Evolutionary conservation across 2,113 vertebrate species (phyloP), one percentile per base, ranked within the genome.

Genomic region (Tapirus terrestris): DNA sequence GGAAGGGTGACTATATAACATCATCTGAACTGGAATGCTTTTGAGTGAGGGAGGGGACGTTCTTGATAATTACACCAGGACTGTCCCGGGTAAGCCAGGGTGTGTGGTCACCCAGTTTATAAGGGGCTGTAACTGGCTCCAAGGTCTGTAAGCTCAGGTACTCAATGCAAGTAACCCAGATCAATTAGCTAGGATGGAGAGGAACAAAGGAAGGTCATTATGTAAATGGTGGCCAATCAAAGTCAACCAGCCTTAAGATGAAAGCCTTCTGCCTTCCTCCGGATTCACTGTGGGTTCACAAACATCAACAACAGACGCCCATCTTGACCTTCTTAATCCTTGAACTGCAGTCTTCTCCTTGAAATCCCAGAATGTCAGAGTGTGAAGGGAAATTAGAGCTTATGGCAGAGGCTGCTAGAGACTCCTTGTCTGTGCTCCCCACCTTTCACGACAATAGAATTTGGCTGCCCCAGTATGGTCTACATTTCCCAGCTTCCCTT

Each of bases 151-250:
- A 56, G 33, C 53, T 76, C 61, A 21, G 51, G 87, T 63, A 56
- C 20, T 80, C 43, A 81, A 81, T 13, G 36, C 8, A 33, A 43
- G 14, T 13, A 76, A 43, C 25, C 21, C 36, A 53, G 33, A 80
- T 77, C 70, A n/a, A 73, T 93, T 95, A 63, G 33, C 65, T 27
- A 76, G 48, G 43, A 20, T 61, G 43, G 33, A 94, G 58, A 85
- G 31, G 51, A 77, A 65, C 58, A 84, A 39, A 82, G 58, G 83
- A 81, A 73, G 51, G 29, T 76, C 72, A 43, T 65, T 65, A 43
- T 18, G 48, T 31, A 51, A 75, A 89, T 51, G 17, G 6, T 6
- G 13, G 51, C n/a, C 25, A 53, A 16, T 60, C 58, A 79, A 68
- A 68, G 56, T 53, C 51, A 51, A 13, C 20, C 13, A 63, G 12